These are phyloP conservation scores for Clanis bilineata DNA, from an alignment of 2,888 invertebrate species.

Conservation along the genomic window DNA sequence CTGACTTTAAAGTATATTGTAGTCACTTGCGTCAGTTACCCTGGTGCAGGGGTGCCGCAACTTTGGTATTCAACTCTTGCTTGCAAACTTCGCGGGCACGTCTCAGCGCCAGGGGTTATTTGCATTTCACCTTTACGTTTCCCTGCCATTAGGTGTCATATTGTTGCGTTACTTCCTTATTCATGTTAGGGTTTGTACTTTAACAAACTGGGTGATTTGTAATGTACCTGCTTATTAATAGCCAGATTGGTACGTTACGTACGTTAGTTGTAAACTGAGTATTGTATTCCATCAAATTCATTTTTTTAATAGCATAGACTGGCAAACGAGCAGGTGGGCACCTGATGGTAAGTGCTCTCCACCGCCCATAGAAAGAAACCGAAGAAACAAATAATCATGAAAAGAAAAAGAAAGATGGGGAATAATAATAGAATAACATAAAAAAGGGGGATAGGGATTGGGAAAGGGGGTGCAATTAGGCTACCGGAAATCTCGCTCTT, in stretches of 20 bases:
- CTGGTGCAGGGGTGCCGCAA: slow-evolving; percentile 44
- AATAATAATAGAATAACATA: too few relatives aligned
- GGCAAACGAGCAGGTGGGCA: too few relatives aligned
- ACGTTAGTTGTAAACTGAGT: neutral
- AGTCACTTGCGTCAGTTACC: slow-evolving; percentile 57
- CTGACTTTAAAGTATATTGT: slow-evolving; percentile 68
- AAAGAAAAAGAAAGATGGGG: too few relatives aligned
- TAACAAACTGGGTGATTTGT: neutral
- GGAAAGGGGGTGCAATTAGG: too few relatives aligned
- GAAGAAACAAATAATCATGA: too few relatives aligned
- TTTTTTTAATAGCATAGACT: too few relatives aligned
- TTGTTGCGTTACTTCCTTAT: slow-evolving; percentile 13
- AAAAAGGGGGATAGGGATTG: too few relatives aligned
- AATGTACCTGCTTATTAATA: neutral
- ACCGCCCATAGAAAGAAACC: too few relatives aligned
- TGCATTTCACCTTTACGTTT: slow-evolving; percentile 68
- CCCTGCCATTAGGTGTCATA: slow-evolving; percentile 53
- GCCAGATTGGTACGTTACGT: neutral
- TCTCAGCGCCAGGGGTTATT: slow-evolving; percentile 62
- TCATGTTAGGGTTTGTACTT: slow-evolving; percentile 9
- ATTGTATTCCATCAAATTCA: neutral
- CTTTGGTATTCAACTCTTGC: slow-evolving; percentile 65
- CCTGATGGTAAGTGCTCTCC: too few relatives aligned
- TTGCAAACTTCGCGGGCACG: slow-evolving; percentile 62
- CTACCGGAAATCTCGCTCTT: too few relatives aligned